phyloP scores from a whole-genome alignment of 2,113 vertebrate genomes.

The Tyto alba region DNA sequence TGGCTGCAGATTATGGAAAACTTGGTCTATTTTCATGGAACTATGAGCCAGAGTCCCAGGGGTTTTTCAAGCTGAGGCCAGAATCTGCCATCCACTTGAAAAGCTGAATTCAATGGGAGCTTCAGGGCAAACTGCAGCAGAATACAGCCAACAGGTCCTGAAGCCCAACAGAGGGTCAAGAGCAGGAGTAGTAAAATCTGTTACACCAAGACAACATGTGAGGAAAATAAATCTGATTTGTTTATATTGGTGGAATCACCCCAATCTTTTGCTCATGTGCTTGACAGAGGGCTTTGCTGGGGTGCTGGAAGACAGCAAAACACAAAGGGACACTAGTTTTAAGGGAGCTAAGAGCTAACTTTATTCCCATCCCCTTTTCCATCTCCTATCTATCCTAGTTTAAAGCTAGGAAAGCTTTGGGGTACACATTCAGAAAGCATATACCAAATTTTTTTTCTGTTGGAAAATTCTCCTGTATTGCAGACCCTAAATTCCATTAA shows the following conservation, averaged over 20 bases:
- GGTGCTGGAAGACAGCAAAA: neutral
- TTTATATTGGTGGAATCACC: neutral
- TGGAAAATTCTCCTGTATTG: neutral
- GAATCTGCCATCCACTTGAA: neutral
- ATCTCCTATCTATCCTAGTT: neutral
- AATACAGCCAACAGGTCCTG: neutral
- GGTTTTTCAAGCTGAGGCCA: neutral
- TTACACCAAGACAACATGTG: fast-evolving
- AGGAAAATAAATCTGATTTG: neutral
- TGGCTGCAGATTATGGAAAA: neutral
- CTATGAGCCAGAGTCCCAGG: neutral
- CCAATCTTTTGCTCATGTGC: neutral
- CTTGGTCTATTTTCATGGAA: neutral
- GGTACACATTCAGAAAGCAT: too few species aligned
- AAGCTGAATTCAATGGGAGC: neutral
- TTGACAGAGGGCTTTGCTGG: neutral
- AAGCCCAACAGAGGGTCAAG: too few species aligned
- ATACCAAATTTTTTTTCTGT: neutral
- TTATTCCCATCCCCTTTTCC: neutral
- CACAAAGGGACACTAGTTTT: neutral
- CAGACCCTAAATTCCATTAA: fast-evolving
- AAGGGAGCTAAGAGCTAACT: neutral
- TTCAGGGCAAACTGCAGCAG: neutral
- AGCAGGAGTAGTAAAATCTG: fast-evolving
- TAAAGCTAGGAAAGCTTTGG: neutral